Conservation (phyloP, 92 coral and sea anemone species). For the Metridium senile region DNA sequence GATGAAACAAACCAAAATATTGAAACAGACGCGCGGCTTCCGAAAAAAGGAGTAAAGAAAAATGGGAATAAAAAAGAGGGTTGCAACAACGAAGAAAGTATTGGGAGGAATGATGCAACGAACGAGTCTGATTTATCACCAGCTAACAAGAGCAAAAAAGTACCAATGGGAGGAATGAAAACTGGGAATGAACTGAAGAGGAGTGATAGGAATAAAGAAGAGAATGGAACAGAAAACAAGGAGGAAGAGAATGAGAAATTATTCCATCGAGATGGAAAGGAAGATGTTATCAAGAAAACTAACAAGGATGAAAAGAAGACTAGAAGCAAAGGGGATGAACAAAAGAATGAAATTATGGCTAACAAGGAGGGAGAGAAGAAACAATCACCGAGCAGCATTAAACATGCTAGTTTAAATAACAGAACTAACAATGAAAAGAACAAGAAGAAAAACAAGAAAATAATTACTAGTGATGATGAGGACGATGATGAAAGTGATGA, state of each 20-base stretch:
- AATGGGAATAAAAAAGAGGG: background rate
- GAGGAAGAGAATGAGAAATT: background rate
- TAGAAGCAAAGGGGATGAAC: background rate
- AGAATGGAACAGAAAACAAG: background rate
- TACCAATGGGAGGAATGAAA: background rate
- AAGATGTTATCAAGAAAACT: background rate
- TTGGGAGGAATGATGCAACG: background rate
- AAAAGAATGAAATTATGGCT: background rate
- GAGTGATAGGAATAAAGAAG: background rate
- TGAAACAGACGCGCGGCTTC: background rate
- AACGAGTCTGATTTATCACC: background rate
- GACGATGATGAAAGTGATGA: background rate
- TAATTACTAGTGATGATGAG: constrained; percentile 20
- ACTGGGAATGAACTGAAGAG: background rate
- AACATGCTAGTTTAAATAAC: background rate
- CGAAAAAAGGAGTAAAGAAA: constrained; percentile 2
- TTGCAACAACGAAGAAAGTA: background rate
- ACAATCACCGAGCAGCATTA: background rate
- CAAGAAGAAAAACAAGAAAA: background rate
- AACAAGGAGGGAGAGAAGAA: too few species aligned
- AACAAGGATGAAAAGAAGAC: background rate
- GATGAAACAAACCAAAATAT: background rate
- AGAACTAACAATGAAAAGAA: background rate
- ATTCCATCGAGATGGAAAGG: background rate
- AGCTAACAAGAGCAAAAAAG: background rate